phyloP scores from a whole-genome alignment of 2,797 vertebrate genomes.

The Cryptoblepharus egeriae region DNA sequence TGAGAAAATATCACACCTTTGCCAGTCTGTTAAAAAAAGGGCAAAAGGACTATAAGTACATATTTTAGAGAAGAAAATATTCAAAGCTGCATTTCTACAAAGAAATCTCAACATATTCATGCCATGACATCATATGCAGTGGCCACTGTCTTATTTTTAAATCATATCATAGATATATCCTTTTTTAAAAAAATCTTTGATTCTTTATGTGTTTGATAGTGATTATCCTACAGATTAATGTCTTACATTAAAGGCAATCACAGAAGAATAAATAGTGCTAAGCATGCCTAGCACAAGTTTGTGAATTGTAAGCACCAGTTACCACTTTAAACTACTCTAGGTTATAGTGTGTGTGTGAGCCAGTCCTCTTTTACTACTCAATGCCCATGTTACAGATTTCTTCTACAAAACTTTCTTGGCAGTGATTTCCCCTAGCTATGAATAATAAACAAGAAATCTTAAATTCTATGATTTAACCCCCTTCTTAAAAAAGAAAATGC shows the following conservation, averaged over 20 bases:
- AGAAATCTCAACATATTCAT: slow-evolving; percentile 53
- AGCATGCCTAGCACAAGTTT: slow-evolving; percentile 1
- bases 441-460: background rate
- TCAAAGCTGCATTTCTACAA: slow-evolving; percentile 51
- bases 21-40: slow-evolving; percentile 47
- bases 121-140: slow-evolving; percentile 53
- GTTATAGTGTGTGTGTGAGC: background rate
- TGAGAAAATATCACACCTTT: slow-evolving; percentile 60
- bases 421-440: background rate
- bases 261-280: background rate
- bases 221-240: slow-evolving; percentile 11
- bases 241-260: slow-evolving; percentile 8
- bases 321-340: slow-evolving; percentile 43
- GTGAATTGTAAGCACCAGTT: slow-evolving; percentile 6
- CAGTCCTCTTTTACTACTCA: background rate
- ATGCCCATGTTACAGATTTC: slow-evolving; percentile 4
- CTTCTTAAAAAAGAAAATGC: background rate
- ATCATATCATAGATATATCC: slow-evolving; percentile 38
- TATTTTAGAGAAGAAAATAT: slow-evolving; percentile 45
- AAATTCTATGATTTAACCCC: background rate
- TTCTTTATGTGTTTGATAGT: slow-evolving; percentile 38
- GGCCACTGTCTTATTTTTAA: slow-evolving; percentile 62
- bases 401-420: background rate
- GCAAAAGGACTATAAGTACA: slow-evolving; percentile 53
- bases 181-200: slow-evolving; percentile 41